Percentiles rank a stretch among this genome's conserved stretches.
Conservation (phyloP, 2,797 vertebrate genomes). For the Gambusia yucatana region DNA sequence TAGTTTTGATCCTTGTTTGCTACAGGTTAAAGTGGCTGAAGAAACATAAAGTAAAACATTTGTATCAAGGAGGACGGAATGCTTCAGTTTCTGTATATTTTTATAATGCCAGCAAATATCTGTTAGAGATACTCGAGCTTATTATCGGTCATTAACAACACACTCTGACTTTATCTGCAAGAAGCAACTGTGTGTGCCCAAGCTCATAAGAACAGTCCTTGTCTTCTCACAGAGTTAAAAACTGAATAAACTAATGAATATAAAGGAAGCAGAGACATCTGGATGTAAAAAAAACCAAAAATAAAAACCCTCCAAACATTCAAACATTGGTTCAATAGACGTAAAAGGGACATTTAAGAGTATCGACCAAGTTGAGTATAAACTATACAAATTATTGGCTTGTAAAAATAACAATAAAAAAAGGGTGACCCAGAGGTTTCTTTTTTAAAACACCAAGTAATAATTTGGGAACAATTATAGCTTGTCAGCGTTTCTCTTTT, state of each 20-base stretch:
- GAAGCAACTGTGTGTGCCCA: neutral
- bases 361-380: neutral
- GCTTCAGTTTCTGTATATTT: neutral
- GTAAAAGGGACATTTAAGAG: neutral
- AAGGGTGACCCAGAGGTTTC: slow-evolving; percentile 40
- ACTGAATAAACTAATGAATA: neutral
- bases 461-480: slow-evolving; percentile 42
- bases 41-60: too few species aligned
- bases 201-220: neutral
- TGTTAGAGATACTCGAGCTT: neutral
- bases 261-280: neutral
- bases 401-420: neutral
- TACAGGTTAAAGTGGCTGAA: neutral
- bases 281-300: neutral
- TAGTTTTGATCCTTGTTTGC: neutral
- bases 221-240: too few species aligned
- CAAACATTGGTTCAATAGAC: neutral
- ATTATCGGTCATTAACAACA: neutral
- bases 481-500: slow-evolving; percentile 22
- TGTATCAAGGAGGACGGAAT: neutral
- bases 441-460: slow-evolving; percentile 47
- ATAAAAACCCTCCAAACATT: neutral
- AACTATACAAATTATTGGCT: neutral
- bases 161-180: neutral
- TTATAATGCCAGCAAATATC: neutral